phyloP scores from a whole-genome alignment of 2,888 invertebrate genomes.

The Scelioninae gen. 1 region DNA sequence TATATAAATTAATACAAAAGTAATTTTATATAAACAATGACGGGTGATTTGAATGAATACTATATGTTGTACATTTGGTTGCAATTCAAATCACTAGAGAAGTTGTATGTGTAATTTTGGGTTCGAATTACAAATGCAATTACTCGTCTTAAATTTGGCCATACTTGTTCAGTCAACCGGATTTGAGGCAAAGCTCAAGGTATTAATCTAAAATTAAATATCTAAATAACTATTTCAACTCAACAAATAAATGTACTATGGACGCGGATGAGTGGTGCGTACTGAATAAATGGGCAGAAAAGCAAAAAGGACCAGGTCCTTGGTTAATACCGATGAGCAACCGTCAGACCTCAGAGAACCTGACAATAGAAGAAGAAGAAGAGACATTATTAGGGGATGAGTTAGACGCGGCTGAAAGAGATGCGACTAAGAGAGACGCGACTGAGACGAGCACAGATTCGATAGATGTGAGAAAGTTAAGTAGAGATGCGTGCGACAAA shows the following conservation, averaged over 20 bases:
- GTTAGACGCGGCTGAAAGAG: background rate
- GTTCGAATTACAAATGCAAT: too few species aligned
- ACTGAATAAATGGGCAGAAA: background rate
- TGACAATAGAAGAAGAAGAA: background rate
- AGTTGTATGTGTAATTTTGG: too few species aligned
- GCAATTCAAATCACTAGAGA: too few species aligned
- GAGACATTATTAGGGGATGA: background rate
- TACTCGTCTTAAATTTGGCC: too few species aligned
- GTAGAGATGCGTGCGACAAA: background rate
- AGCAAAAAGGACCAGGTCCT: background rate
- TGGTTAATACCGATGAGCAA: background rate
- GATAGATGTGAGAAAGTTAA: background rate
- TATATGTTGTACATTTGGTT: too few species aligned
- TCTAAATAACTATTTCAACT: background rate
- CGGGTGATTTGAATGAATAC: too few species aligned
- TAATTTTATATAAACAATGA: too few species aligned
- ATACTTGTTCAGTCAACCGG: background rate
- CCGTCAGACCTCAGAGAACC: background rate
- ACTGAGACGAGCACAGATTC: too few species aligned
- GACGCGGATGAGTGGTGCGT: background rate
- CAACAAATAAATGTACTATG: background rate
- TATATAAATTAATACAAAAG: too few species aligned
- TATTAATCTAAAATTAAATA: background rate
- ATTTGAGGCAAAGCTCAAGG: background rate
- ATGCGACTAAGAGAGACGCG: background rate